Conservation (phyloP, 2,113 vertebrate genomes). For the Ammospiza caudacuta region DNA sequence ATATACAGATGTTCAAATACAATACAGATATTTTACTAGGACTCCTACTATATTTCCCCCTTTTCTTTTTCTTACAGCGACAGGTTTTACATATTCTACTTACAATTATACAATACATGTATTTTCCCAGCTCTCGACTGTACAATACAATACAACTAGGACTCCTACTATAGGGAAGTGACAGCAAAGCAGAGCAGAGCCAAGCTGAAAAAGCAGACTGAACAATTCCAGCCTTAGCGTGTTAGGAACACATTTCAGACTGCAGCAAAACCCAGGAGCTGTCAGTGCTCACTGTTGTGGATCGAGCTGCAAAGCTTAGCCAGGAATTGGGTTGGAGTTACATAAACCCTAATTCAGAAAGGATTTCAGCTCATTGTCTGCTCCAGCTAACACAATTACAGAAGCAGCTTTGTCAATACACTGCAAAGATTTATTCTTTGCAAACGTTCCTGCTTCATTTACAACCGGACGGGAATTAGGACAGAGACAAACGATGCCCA, state of each 20-base stretch:
- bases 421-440: constrained; percentile 33
- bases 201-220: not conserved
- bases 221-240: not conserved
- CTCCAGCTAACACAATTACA: constrained; percentile 47
- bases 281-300: not conserved
- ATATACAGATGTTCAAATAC: too few species aligned
- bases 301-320: not conserved
- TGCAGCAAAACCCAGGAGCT: not conserved
- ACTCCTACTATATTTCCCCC: too few species aligned
- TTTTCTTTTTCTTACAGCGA: too few species aligned
- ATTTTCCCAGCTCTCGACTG: too few species aligned
- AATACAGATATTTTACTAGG: too few species aligned
- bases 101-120: too few species aligned
- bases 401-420: constrained; percentile 48
- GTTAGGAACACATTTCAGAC: not conserved
- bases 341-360: constrained; percentile 38
- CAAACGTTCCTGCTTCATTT: not conserved
- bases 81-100: too few species aligned
- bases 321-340: constrained; percentile 31
- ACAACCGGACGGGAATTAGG: not conserved
- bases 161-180: not conserved
- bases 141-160: too few species aligned
- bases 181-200: not conserved
- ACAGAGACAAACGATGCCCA: not conserved
- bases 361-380: constrained; percentile 20